phyloP scores from a whole-genome alignment of 1,140 invertebrate genomes.

The Drosophila repletoides region DNA sequence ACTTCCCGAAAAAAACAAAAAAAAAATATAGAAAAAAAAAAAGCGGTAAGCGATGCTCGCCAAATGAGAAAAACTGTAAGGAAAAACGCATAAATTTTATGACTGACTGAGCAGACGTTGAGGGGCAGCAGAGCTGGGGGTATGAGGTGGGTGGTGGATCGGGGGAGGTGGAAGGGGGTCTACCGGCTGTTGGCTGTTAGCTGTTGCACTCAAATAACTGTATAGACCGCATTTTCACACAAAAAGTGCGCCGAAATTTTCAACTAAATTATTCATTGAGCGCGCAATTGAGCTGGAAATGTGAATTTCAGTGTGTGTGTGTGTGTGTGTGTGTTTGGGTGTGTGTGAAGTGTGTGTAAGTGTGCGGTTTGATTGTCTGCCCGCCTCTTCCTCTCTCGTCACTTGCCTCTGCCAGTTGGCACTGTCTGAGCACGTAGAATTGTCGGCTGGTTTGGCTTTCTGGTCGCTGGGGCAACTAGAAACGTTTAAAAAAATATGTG shows the following conservation, averaged over 20 bases:
- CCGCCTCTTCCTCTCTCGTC: slow-evolving; percentile 1
- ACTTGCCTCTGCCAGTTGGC: slow-evolving; percentile 9
- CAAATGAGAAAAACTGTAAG: slow-evolving; percentile 47
- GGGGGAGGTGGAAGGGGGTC: neutral
- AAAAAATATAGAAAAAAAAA: neutral
- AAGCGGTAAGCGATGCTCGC: slow-evolving; percentile 7
- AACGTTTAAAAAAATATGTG: slow-evolving; percentile 12
- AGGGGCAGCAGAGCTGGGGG: neutral
- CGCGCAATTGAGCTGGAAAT: slow-evolving; percentile 75
- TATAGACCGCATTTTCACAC: slow-evolving; percentile 53
- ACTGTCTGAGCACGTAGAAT: slow-evolving; percentile 32
- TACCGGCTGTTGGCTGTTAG: slow-evolving; percentile 20
- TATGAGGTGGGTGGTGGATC: neutral
- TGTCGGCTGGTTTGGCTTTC: slow-evolving; percentile 30
- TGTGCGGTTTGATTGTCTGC: slow-evolving; percentile 20
- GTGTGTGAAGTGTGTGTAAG: neutral
- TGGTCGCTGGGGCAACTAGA: slow-evolving; percentile 20
- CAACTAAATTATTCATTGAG: slow-evolving; percentile 76
- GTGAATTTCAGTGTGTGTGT: slow-evolving; percentile 33
- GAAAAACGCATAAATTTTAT: slow-evolving; percentile 69
- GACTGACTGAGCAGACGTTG: slow-evolving; percentile 48
- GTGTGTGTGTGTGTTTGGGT: neutral
- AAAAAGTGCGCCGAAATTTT: slow-evolving; percentile 75
- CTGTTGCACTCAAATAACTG: slow-evolving; percentile 42
- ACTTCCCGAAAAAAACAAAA: neutral